phyloP scores from a whole-genome alignment of 2,113 vertebrate species.

The Piaya cayana region DNA sequence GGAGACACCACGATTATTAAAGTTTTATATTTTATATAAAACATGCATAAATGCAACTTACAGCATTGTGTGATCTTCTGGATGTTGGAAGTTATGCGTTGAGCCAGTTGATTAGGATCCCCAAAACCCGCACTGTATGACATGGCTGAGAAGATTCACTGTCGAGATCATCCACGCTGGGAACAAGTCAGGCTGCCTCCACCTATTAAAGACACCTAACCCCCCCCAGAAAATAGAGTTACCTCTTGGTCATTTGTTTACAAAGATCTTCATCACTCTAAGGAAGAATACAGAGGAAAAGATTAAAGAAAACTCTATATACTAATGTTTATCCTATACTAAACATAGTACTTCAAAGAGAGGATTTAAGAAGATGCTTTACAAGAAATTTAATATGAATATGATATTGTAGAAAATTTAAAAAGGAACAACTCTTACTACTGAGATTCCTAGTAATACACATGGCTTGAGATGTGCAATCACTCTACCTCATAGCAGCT shows the following conservation, averaged over 20 bases:
- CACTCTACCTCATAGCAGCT: not conserved
- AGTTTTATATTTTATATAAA: not conserved
- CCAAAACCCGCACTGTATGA: conserved; percentile 54
- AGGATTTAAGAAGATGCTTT: not conserved
- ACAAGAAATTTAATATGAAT: not conserved
- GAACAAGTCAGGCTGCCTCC: not conserved
- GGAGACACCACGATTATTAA: not conserved
- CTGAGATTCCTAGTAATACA: not conserved
- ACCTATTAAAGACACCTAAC: conserved; percentile 44
- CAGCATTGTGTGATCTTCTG: conserved; percentile 85
- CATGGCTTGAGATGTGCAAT: not conserved
- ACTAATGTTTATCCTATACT: not conserved
- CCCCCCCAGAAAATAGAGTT: not conserved
- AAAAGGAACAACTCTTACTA: too few relatives aligned
- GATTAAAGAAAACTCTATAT: not conserved
- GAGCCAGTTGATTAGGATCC: conserved; percentile 76
- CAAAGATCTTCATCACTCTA: not conserved
- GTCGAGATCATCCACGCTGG: conserved; percentile 55
- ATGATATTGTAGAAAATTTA: not conserved
- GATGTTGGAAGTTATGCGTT: conserved; percentile 81
- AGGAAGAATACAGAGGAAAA: not conserved
- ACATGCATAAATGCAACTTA: conserved; percentile 63
- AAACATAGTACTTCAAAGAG: not conserved
- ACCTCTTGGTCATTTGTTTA: not conserved
- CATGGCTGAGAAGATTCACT: conserved; percentile 62